phyloP scores from a whole-genome alignment of 1,140 invertebrate genomes.

The Agrilus planipennis region DNA sequence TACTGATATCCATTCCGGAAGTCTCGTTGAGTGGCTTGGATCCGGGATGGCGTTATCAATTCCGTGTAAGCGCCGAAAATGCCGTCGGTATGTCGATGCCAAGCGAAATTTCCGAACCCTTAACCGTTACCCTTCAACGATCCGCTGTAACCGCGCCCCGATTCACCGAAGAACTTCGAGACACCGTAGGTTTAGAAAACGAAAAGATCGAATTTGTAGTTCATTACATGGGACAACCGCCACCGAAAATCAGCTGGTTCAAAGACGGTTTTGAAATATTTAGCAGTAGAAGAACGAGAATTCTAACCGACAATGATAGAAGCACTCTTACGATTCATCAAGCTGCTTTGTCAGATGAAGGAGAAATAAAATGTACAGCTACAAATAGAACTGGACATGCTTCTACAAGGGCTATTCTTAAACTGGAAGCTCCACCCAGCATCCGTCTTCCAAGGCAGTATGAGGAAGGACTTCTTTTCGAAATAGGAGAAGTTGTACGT shows the following conservation, averaged over 20 bases:
- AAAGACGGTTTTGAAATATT: slow-evolving; percentile 80
- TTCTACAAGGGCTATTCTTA: slow-evolving; percentile 57
- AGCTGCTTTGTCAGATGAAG: slow-evolving; percentile 64
- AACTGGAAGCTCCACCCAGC: slow-evolving; percentile 68
- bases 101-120: slow-evolving; percentile 62
- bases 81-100: slow-evolving; percentile 67
- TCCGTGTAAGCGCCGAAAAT: slow-evolving; percentile 80
- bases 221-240: slow-evolving; percentile 66
- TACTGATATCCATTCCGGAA: slow-evolving; percentile 54
- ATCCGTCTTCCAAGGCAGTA: slow-evolving; percentile 68
- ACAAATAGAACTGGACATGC: slow-evolving; percentile 71
- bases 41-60: slow-evolving; percentile 79
- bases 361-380: slow-evolving; percentile 79
- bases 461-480: slow-evolving; percentile 51
- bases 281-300: slow-evolving; percentile 64
- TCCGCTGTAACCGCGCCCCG: slow-evolving; percentile 51
- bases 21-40: slow-evolving; percentile 64
- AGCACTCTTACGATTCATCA: slow-evolving; percentile 75
- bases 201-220: slow-evolving; percentile 75
- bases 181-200: slow-evolving; percentile 59
- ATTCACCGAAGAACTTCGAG: slow-evolving; percentile 53
- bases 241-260: slow-evolving; percentile 85
- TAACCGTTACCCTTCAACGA: slow-evolving; percentile 60
- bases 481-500: slow-evolving; percentile 45
- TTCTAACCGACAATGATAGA: slow-evolving; percentile 61